Evolutionary conservation across 53 echinoderm and acorn worm genomes (phyloP).

Genomic region (Temnopleurus reevesii): DNA sequence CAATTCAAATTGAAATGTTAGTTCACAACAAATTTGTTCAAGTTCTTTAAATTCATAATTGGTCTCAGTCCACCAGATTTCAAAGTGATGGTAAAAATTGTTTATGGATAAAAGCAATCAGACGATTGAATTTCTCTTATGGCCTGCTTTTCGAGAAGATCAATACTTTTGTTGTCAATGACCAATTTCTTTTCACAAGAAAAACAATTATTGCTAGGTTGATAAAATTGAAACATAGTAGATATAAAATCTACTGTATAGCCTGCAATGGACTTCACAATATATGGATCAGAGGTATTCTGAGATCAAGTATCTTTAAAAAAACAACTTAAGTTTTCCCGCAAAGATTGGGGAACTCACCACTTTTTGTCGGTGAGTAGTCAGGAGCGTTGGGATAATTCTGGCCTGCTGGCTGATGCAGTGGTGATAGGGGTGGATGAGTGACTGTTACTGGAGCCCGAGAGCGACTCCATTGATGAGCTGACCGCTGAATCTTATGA

Average conservation of each 20-base stretch:
- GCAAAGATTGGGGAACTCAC: neutral
- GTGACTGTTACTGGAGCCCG: neutral
- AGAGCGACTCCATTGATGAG: neutral
- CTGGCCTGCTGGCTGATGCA: neutral
- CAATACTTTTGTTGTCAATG: neutral
- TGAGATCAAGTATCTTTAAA: conserved; percentile 10
- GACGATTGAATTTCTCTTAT: neutral
- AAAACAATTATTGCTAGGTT: neutral
- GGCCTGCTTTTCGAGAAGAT: neutral
- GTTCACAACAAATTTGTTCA: conserved; percentile 46
- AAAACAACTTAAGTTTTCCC: neutral
- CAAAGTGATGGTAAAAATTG: conserved; percentile 29
- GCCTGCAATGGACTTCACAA: neutral
- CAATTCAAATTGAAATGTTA: conserved; percentile 52
- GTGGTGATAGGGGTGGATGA: neutral
- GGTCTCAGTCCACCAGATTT: conserved; percentile 54
- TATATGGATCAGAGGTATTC: neutral
- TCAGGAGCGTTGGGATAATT: neutral
- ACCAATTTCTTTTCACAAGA: neutral
- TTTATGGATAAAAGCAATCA: conserved; percentile 33
- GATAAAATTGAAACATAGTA: neutral
- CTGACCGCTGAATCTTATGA: neutral
- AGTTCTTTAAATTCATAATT: conserved; percentile 57
- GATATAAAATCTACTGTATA: neutral
- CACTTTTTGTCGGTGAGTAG: neutral